Evolutionary conservation across 2,797 vertebrate species (phyloP).

Genomic region (Ciconia nigra): DNA sequence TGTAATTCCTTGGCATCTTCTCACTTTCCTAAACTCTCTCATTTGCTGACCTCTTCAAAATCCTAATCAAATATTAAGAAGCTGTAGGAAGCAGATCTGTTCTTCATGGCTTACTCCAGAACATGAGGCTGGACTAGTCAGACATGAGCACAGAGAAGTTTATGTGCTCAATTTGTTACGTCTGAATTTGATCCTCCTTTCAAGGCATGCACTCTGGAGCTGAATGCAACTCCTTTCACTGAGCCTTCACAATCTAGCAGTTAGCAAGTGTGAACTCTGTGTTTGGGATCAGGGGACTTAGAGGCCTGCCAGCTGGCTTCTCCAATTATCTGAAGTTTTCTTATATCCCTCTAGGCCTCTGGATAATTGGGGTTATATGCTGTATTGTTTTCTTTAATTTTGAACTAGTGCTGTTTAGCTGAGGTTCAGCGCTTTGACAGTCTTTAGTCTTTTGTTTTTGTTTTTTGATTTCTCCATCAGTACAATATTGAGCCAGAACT

Average conservation of each 20-base stretch:
- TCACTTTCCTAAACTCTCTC: not conserved
- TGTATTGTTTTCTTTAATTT: not conserved
- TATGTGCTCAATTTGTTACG: not conserved
- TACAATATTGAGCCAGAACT: not conserved
- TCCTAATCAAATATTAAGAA: not conserved
- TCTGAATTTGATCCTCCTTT: not conserved
- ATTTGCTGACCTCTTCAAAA: not conserved
- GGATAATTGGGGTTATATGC: not conserved
- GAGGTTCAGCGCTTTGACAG: not conserved
- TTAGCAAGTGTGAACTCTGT: not conserved
- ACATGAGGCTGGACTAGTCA: not conserved
- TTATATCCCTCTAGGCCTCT: not conserved
- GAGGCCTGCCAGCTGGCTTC: not conserved
- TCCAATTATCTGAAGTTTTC: slow-evolving; percentile 1
- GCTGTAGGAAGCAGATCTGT: not conserved
- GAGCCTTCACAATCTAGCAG: not conserved
- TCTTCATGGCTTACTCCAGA: not conserved
- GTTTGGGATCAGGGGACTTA: not conserved
- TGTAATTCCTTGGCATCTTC: not conserved
- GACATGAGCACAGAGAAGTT: not conserved
- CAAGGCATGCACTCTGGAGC: not conserved
- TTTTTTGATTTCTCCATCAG: not conserved
- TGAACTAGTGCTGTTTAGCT: not conserved
- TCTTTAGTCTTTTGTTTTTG: not conserved
- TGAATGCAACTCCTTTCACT: not conserved